Conservation (phyloP, 2,113 vertebrate genomes). For the Thamnaconus septentrionalis region DNA sequence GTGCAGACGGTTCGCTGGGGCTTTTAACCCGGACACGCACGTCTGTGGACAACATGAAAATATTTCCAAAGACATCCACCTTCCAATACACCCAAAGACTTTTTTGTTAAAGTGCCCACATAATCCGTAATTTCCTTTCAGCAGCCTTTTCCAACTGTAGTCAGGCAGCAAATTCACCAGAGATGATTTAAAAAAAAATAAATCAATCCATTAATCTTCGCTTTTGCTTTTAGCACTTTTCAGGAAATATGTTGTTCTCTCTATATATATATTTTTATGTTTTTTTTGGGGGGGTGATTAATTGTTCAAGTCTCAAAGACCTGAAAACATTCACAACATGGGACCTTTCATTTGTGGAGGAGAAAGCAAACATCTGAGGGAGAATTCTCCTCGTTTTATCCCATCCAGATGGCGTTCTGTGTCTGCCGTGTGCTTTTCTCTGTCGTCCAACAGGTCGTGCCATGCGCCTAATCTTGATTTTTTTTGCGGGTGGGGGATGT, state of each 20-base stretch:
- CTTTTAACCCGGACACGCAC: slow-evolving; percentile 25
- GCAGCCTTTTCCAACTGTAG: too few relatives aligned
- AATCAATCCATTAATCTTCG: too few relatives aligned
- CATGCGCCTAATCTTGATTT: slow-evolving; percentile 41
- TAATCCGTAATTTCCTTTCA: too few relatives aligned
- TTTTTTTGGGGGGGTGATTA: too few relatives aligned
- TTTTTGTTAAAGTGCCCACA: too few relatives aligned
- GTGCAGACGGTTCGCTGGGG: slow-evolving; percentile 19
- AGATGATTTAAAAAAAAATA: background rate
- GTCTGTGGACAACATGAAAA: background rate
- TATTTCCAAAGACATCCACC: background rate
- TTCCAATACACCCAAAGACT: slow-evolving; percentile 7
- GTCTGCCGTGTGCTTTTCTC: slow-evolving; percentile 12
- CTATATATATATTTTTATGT: too few relatives aligned
- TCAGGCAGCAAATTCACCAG: background rate
- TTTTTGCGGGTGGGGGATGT: slow-evolving; percentile 1
- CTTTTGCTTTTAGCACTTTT: too few relatives aligned
- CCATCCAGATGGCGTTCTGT: slow-evolving; percentile 1
- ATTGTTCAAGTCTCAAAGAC: too few relatives aligned
- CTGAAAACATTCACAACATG: too few relatives aligned
- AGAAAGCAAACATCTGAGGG: slow-evolving; percentile 2
- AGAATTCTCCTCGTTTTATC: background rate
- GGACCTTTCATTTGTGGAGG: background rate
- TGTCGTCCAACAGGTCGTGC: slow-evolving; percentile 25
- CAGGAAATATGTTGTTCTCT: too few relatives aligned